Conservation (phyloP, 2,888 invertebrate species). For the Cyrtodaria siliqua region DNA sequence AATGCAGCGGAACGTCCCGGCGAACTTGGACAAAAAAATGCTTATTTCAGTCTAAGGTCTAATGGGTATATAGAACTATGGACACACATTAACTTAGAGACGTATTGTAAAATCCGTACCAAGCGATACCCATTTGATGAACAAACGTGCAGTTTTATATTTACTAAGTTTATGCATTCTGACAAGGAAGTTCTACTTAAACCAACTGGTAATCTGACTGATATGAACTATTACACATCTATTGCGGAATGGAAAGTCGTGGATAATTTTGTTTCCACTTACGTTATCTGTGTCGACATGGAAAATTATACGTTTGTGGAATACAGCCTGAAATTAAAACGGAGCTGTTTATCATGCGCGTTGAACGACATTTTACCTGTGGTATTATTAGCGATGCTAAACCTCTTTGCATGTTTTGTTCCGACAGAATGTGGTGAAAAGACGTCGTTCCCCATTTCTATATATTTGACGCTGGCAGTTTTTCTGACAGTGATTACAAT, state of each 20-base stretch:
- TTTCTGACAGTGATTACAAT: too few relatives aligned
- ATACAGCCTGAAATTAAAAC: too few relatives aligned
- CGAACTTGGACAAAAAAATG: conserved; percentile 30
- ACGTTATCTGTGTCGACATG: too few relatives aligned
- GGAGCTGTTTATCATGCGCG: too few relatives aligned
- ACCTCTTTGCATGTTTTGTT: too few relatives aligned
- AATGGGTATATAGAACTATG: conserved; percentile 30
- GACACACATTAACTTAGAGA: conserved; percentile 33
- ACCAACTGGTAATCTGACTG: neutral
- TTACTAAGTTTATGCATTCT: conserved; percentile 20
- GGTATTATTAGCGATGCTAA: too few relatives aligned
- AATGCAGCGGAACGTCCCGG: conserved; percentile 34
- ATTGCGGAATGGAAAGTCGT: conserved; percentile 41
- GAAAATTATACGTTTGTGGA: too few relatives aligned
- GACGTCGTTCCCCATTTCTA: too few relatives aligned
- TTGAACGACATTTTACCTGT: too few relatives aligned
- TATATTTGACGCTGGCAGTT: too few relatives aligned
- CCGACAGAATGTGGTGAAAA: too few relatives aligned
- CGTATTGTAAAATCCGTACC: conserved; percentile 42
- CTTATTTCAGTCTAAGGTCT: conserved; percentile 8
- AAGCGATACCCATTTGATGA: conserved; percentile 46
- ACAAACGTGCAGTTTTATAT: conserved; percentile 28
- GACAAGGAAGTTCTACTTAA: conserved; percentile 18
- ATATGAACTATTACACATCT: neutral
- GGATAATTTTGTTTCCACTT: conserved; percentile 12